Conservation (phyloP, 2,888 invertebrate species). For the Colostygia pectinataria region DNA sequence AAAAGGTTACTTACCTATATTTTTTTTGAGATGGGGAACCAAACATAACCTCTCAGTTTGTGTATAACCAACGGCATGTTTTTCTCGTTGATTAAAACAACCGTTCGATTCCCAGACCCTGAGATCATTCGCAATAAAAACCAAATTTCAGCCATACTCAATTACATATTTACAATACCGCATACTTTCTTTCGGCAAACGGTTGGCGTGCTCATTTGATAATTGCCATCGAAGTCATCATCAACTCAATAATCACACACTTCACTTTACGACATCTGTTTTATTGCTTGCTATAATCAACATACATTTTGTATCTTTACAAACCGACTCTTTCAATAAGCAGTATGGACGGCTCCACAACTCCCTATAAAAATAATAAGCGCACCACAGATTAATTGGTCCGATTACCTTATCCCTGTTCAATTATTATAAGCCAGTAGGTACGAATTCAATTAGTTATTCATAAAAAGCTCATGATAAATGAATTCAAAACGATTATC, state of each 20-base stretch:
- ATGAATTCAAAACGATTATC: slow-evolving; percentile 35
- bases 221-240: slow-evolving; percentile 47
- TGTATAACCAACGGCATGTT: neutral
- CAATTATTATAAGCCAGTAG: slow-evolving; percentile 33
- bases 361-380: slow-evolving; percentile 31
- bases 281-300: slow-evolving; percentile 49
- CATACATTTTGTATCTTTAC: slow-evolving; percentile 36
- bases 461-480: slow-evolving; percentile 32
- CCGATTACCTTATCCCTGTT: slow-evolving; percentile 34
- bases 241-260: slow-evolving; percentile 48
- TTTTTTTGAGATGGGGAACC: neutral
- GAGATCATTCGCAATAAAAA: slow-evolving; percentile 37
- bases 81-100: slow-evolving; percentile 19
- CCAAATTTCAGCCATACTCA: slow-evolving; percentile 33
- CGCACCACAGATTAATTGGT: slow-evolving; percentile 32
- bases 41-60: neutral
- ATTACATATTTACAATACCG: slow-evolving; percentile 35
- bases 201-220: slow-evolving; percentile 49
- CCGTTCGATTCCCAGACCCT: slow-evolving; percentile 26
- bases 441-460: slow-evolving; percentile 33
- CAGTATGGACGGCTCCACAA: slow-evolving; percentile 19
- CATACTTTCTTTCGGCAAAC: slow-evolving; percentile 36
- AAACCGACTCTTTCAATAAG: slow-evolving; percentile 25
- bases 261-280: slow-evolving; percentile 57
- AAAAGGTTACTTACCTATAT: neutral